phyloP scores from a whole-genome alignment of 2,113 vertebrate species.

The Trogon melanurus region DNA sequence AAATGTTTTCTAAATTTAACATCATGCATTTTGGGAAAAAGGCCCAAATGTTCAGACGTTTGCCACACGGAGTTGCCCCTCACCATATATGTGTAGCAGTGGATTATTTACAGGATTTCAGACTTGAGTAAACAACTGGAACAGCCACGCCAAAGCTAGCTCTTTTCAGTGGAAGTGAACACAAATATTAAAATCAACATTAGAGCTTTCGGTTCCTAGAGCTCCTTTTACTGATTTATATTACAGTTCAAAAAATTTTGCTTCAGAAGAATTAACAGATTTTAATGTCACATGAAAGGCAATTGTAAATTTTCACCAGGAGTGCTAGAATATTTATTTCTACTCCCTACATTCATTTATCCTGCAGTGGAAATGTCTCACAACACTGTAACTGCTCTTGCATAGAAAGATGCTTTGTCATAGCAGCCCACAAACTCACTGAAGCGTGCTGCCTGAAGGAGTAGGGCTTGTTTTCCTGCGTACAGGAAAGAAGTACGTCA shows the following conservation, averaged over 20 bases:
- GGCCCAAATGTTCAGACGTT: constrained; percentile 19
- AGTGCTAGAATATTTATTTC: not conserved
- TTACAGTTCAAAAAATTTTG: not conserved
- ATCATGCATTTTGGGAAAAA: constrained; percentile 25
- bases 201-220: not conserved
- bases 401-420: not conserved
- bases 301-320: not conserved
- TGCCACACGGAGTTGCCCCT: constrained; percentile 6
- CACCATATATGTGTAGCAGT: constrained; percentile 50
- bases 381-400: not conserved
- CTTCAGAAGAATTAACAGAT: not conserved
- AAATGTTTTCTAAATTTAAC: constrained; percentile 59
- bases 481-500: not conserved
- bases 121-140: constrained; percentile 33
- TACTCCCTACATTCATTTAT: not conserved
- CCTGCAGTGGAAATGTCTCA: not conserved
- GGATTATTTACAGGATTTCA: constrained; percentile 41
- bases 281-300: not conserved
- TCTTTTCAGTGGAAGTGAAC: not conserved
- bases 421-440: not conserved
- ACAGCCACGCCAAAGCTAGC: not conserved
- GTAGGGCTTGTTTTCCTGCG: not conserved
- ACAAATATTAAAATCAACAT: constrained; percentile 33
- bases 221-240: not conserved
- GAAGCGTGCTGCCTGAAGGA: not conserved